Conservation (phyloP, 53 echinoderm and acorn worm species). For the Paelopatides confundens region DNA sequence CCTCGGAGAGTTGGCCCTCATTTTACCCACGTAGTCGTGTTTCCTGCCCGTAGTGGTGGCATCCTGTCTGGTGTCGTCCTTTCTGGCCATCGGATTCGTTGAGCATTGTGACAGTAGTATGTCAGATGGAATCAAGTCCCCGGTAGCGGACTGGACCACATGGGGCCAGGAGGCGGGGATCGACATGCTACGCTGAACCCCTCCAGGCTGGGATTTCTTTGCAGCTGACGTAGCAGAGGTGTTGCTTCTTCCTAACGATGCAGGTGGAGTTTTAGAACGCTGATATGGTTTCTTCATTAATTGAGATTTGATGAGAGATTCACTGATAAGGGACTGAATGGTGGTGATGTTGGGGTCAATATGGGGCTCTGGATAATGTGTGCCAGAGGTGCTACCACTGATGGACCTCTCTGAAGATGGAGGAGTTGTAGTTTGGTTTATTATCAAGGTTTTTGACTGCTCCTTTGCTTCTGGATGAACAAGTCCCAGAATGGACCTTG, state of each 20-base stretch:
- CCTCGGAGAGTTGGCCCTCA: background rate
- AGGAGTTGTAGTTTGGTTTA: background rate
- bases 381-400: background rate
- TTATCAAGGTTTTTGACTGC: background rate
- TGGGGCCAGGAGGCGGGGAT: conserved; percentile 34
- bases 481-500: background rate
- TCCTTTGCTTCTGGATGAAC: background rate
- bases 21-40: background rate
- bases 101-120: background rate
- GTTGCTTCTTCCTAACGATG: conserved; percentile 7
- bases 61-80: background rate
- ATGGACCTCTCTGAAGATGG: background rate
- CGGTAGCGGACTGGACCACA: background rate
- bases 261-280: conserved; percentile 42
- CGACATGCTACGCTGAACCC: conserved; percentile 29
- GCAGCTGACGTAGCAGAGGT: background rate
- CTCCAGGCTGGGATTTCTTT: background rate
- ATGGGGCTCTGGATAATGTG: background rate
- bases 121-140: background rate
- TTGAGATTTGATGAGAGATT: conserved; percentile 80
- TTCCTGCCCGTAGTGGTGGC: background rate
- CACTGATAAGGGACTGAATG: conserved; percentile 44
- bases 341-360: conserved; percentile 42
- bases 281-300: conserved; percentile 51
- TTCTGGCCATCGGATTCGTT: background rate